Percentiles rank a stretch among this genome's conserved stretches.
These are phyloP conservation scores for Bombus cullumanus DNA, from an alignment of 1,140 invertebrate species.

Conservation along the genomic window DNA sequence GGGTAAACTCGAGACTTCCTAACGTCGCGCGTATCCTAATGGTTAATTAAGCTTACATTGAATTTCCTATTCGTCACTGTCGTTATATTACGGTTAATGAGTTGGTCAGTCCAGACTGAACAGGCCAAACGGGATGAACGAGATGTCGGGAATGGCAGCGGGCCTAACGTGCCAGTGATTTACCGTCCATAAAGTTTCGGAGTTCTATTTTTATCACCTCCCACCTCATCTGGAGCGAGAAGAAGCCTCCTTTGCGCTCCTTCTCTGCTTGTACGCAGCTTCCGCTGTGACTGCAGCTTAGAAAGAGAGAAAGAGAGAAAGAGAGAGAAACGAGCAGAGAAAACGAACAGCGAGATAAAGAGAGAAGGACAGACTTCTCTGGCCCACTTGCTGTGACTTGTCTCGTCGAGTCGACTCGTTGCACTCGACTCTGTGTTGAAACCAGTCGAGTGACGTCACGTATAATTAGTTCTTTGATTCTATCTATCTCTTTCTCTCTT, in stretches of 20 bases:
- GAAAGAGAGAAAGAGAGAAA: neutral
- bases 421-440: slow-evolving; percentile 71
- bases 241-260: neutral
- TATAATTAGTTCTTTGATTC: slow-evolving; percentile 81
- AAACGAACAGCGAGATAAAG: neutral
- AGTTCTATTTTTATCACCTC: slow-evolving; percentile 58
- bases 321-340: neutral
- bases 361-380: slow-evolving; percentile 30
- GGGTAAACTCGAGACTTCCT: neutral
- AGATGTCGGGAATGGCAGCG: slow-evolving; percentile 24
- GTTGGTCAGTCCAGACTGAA: slow-evolving; percentile 18
- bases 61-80: slow-evolving; percentile 62
- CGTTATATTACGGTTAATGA: slow-evolving; percentile 60
- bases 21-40: slow-evolving; percentile 38
- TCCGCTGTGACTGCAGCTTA: slow-evolving; percentile 18
- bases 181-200: slow-evolving; percentile 62
- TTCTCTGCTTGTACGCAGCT: slow-evolving; percentile 14
- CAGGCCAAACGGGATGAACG: slow-evolving; percentile 13
- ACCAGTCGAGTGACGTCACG: slow-evolving; percentile 80
- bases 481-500: slow-evolving; percentile 48
- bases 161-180: slow-evolving; percentile 57
- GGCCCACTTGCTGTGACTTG: slow-evolving; percentile 67
- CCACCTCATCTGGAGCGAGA: slow-evolving; percentile 30
- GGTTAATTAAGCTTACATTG: slow-evolving; percentile 57
- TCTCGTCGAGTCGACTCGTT: slow-evolving; percentile 57